These are phyloP conservation scores for Rousettus madagascariensis DNA, from an alignment of 2,797 vertebrate genomes.

Conservation along the genomic window DNA sequence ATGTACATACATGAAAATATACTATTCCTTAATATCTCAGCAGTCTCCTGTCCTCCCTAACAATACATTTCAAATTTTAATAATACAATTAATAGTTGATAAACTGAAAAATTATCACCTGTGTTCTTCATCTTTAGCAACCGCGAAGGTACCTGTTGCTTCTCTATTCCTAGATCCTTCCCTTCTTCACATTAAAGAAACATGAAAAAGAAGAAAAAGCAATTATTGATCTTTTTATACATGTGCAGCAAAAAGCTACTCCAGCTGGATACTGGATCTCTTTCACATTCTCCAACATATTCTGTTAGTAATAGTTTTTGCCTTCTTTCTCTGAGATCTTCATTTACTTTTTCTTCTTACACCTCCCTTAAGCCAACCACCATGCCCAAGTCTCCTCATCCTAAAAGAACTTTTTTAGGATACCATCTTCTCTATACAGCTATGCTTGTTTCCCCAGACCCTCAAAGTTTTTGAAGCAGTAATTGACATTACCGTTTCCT, in stretches of 20 bases:
- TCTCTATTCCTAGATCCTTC: background rate
- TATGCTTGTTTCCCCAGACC: background rate
- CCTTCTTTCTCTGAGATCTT: background rate
- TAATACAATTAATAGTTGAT: background rate
- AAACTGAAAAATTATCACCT: background rate
- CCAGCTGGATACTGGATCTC: background rate
- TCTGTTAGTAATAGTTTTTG: background rate
- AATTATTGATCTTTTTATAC: background rate
- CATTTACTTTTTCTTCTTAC: background rate
- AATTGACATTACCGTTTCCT: background rate
- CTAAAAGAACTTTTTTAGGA: background rate
- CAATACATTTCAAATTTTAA: background rate
- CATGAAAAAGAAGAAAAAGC: background rate
- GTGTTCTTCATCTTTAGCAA: background rate
- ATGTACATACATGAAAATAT: background rate
- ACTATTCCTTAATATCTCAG: background rate
- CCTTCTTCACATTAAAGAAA: conserved; percentile 33
- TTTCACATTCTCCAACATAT: background rate
- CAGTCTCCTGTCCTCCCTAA: background rate
- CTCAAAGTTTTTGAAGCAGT: background rate
- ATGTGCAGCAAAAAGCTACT: background rate
- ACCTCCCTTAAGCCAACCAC: background rate
- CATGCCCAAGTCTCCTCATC: background rate
- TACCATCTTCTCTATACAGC: background rate
- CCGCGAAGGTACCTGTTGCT: background rate